phyloP scores from a whole-genome alignment of 2,797 vertebrate species.

The Syngnathus rostellatus region DNA sequence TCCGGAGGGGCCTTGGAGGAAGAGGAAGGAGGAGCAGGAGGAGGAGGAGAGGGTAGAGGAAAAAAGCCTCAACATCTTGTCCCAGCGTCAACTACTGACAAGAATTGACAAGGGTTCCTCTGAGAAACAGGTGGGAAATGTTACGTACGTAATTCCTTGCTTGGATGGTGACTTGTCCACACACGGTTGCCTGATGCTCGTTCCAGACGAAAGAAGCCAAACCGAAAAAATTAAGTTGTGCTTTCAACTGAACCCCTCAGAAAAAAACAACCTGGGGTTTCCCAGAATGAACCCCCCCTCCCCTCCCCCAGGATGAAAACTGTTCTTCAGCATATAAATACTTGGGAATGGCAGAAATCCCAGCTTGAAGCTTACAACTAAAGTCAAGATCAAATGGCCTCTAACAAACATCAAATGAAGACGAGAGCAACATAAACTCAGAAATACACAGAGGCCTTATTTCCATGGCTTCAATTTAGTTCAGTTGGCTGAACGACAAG shows the following conservation, averaged over 20 bases:
- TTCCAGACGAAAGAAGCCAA: constrained; percentile 53
- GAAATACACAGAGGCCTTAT: constrained; percentile 55
- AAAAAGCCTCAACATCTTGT: constrained; percentile 51
- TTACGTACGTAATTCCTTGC: constrained; percentile 55
- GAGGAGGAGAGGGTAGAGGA: constrained; percentile 8
- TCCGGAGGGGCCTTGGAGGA: constrained; percentile 38
- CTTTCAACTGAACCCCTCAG: constrained; percentile 39
- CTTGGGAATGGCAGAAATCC: constrained; percentile 68
- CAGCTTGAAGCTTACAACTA: constrained; percentile 63
- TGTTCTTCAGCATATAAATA: constrained; percentile 65
- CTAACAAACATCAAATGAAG: constrained; percentile 62
- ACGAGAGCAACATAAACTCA: constrained; percentile 66
- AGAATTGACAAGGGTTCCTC: constrained; percentile 49
- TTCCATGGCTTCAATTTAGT: constrained; percentile 23
- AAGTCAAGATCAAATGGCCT: constrained; percentile 48
- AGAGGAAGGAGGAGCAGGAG: constrained; percentile 8
- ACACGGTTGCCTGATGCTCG: constrained; percentile 57
- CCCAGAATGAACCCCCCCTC: neutral
- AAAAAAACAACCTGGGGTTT: constrained; percentile 10
- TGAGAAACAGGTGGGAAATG: constrained; percentile 22
- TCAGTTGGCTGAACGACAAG: constrained; percentile 89
- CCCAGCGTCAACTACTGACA: constrained; percentile 52
- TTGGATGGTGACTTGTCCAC: constrained; percentile 53
- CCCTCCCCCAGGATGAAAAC: constrained; percentile 42
- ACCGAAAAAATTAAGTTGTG: constrained; percentile 45